Evolutionary conservation across 2,797 vertebrate genomes (phyloP), one percentile per base, ranked within the genome.

Genomic region (Echeneis naucrates): DNA sequence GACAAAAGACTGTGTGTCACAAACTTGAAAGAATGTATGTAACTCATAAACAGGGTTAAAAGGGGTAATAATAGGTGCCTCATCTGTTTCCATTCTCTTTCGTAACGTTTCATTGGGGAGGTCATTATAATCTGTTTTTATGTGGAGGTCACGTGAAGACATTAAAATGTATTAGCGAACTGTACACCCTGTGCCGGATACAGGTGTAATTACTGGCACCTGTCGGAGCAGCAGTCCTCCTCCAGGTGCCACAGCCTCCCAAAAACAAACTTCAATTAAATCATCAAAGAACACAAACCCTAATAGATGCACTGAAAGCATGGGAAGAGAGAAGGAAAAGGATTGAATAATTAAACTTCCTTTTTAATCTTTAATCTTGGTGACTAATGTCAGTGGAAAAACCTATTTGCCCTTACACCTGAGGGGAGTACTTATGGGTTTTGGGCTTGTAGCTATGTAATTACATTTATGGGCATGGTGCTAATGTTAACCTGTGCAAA

Each of bases 321-420:
- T 1, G 24, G 33, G 67, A 44, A 45, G 56, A 52, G 64, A 71
- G 72, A 27, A 8, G 67, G 69, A 61, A 60, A 65, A 72, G 51
- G 35, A 68, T 67, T 90, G 80, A 91, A 92, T 92, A 87, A 92
- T 92, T 91, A 81, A 91, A 87, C 81, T 72, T 90, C 85, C 80
- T 80, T 80, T 82, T 90, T 59, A 91, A 91, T 92, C 79, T 90
- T 91, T 92, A 88, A 92, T 90, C 87, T 77, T 42, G 40, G 60
- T 90, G 89, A 91, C 92, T 92, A 86, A 90, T 90, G 84, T 88
- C 84, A 79, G 78, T 42, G 62, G 65, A 83, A 77, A 86, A 91
- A 84, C 77, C 79, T 82, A 84, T 90, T 89, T 86, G 79, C 50
- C 66, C 68, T 56, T 35, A 16, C 69, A 78, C 87, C 83, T 55